These are phyloP conservation scores for Platichthys stellatus DNA, from an alignment of 2,113 vertebrate genomes.

Conservation along the genomic window DNA sequence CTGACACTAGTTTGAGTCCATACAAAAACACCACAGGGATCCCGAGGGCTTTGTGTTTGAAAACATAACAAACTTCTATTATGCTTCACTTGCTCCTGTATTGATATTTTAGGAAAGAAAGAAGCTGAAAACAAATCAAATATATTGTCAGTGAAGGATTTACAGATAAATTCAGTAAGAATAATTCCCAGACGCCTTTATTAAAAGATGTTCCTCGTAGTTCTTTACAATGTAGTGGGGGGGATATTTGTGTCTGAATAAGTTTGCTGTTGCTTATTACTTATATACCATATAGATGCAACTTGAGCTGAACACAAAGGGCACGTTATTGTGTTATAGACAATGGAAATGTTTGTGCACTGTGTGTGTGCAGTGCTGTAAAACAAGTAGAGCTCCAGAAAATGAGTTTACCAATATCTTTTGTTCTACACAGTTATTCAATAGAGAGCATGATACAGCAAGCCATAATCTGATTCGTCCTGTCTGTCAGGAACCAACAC, in stretches of 20 bases:
- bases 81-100: neutral
- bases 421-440: slow-evolving; percentile 44
- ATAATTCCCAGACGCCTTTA: slow-evolving; percentile 6
- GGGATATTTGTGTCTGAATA: neutral
- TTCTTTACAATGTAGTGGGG: neutral
- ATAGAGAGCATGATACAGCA: slow-evolving; percentile 21
- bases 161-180: slow-evolving; percentile 1
- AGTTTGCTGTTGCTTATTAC: neutral
- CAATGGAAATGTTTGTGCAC: slow-evolving; percentile 16
- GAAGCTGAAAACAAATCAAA: neutral
- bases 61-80: neutral
- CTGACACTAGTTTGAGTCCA: neutral
- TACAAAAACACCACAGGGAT: slow-evolving; percentile 4
- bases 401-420: slow-evolving; percentile 40
- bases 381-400: slow-evolving; percentile 28
- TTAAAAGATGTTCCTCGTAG: neutral
- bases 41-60: neutral
- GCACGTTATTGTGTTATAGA: neutral
- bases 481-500: slow-evolving; percentile 47
- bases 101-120: neutral
- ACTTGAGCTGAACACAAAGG: neutral
- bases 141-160: neutral
- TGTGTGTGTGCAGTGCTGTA: slow-evolving; percentile 4
- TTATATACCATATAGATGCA: neutral
- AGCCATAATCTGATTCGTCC: slow-evolving; percentile 51